Conservation (phyloP, 2,113 vertebrate species). For the Pheucticus melanocephalus region DNA sequence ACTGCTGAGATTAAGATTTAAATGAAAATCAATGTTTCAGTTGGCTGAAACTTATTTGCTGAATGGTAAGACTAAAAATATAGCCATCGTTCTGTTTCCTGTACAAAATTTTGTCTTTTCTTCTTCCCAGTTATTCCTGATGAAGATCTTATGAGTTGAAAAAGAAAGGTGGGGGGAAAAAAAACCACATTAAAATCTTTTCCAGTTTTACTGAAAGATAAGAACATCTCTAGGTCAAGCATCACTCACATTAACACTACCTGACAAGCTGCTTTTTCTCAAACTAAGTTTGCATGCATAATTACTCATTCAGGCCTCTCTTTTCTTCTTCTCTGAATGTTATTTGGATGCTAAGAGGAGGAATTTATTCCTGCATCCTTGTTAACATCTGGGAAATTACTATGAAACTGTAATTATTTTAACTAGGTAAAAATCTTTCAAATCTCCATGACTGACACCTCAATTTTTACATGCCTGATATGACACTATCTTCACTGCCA, state of each 20-base stretch:
- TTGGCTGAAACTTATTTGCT: neutral
- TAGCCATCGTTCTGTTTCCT: neutral
- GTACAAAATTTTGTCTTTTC: neutral
- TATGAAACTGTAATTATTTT: conserved; percentile 1
- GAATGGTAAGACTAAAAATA: neutral
- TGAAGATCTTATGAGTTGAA: neutral
- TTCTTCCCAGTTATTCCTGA: neutral
- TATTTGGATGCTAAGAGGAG: neutral
- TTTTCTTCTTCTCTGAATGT: neutral
- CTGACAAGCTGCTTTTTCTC: conserved; percentile 8
- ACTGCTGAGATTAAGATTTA: conserved; percentile 34
- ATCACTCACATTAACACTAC: neutral
- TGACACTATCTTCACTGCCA: neutral
- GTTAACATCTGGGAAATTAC: neutral
- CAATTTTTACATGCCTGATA: neutral
- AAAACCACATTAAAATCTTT: neutral
- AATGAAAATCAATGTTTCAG: conserved; percentile 36
- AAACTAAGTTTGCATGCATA: conserved; percentile 34
- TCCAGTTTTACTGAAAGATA: conserved; percentile 19
- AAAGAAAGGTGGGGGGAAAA: neutral
- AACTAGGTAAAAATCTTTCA: conserved; percentile 6
- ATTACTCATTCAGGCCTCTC: neutral
- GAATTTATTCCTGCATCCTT: neutral
- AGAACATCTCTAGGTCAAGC: conserved; percentile 18
- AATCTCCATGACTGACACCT: neutral